Percentiles rank a stretch among this genome's conserved stretches.
phyloP scores from a whole-genome alignment of 2,797 vertebrate species.

The Austrolebias charrua region DNA sequence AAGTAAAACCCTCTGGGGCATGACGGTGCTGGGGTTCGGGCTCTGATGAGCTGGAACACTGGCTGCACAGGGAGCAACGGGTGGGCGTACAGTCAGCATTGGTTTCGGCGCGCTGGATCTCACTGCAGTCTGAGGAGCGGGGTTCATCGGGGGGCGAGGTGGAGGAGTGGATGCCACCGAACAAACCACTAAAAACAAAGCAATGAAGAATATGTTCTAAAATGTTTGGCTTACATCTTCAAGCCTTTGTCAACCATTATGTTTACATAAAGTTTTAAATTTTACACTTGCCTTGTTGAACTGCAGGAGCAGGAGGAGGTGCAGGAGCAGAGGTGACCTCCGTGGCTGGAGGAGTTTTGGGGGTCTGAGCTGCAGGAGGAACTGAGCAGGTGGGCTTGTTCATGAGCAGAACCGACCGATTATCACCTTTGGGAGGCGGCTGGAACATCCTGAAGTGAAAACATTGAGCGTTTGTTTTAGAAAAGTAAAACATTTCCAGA shows the following conservation, averaged over 20 bases:
- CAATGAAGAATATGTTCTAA: background rate
- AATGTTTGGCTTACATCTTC: background rate
- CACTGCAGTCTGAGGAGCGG: slow-evolving; percentile 65
- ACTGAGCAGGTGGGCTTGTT: slow-evolving; percentile 79
- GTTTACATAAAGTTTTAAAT: background rate
- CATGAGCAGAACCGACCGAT: slow-evolving; percentile 80
- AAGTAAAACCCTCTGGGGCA: slow-evolving; percentile 89
- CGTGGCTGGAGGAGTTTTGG: slow-evolving; percentile 56
- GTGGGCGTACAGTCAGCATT: slow-evolving; percentile 76
- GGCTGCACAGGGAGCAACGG: slow-evolving; percentile 56
- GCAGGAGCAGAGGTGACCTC: slow-evolving; percentile 66
- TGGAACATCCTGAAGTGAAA: slow-evolving; percentile 84
- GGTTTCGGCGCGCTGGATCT: slow-evolving; percentile 75
- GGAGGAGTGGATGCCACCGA: slow-evolving; percentile 57
- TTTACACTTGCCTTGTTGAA: slow-evolving; percentile 82
- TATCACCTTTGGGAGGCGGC: slow-evolving; percentile 86
- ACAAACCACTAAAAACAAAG: slow-evolving; percentile 66
- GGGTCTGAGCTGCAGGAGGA: slow-evolving; percentile 66
- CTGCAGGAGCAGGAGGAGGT: slow-evolving; percentile 73
- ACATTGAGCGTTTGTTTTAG: background rate
- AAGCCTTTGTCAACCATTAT: background rate
- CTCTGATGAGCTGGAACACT: slow-evolving; percentile 63
- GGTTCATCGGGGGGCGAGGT: slow-evolving; percentile 52
- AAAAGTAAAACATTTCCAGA: too few relatives aligned
- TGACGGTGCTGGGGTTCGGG: slow-evolving; percentile 64